Evolutionary conservation across 2,888 invertebrate species (phyloP).

Genomic region (Dexiosoma caninum): DNA sequence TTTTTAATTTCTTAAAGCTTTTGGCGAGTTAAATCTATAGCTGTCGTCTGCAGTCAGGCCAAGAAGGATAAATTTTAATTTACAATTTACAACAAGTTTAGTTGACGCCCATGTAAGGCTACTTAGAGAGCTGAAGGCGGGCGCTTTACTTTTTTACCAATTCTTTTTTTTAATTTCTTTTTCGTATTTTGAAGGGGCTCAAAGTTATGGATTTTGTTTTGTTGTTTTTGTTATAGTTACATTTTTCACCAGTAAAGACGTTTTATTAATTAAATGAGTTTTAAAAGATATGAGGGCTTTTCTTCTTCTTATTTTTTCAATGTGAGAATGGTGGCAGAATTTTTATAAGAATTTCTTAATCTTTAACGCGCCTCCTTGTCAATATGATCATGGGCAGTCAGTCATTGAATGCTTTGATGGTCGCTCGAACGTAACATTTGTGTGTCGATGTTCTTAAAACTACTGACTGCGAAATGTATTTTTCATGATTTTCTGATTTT

Average conservation of each 20-base stretch:
- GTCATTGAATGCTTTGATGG: no score
- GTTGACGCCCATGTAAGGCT: constrained; percentile 61
- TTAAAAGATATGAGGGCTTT: constrained; percentile 33
- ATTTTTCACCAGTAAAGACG: constrained; percentile 28
- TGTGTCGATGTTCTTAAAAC: neutral
- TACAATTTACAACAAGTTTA: constrained; percentile 61
- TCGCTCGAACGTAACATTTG: neutral
- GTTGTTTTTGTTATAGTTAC: neutral
- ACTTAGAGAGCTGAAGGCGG: constrained; percentile 56
- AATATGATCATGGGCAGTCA: constrained; percentile 44
- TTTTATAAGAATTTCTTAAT: neutral
- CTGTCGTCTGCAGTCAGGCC: neutral
- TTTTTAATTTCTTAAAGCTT: constrained; percentile 3
- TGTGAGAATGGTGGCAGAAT: constrained; percentile 10
- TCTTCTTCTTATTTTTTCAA: neutral
- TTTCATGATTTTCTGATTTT: neutral
- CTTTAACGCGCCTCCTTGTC: constrained; percentile 43
- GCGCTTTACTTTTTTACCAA: constrained; percentile 30
- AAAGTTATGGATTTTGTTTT: constrained; percentile 10
- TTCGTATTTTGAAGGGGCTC: constrained; percentile 22
- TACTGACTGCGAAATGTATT: constrained; percentile 28
- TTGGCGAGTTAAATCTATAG: constrained; percentile 21
- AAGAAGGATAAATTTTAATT: constrained; percentile 45
- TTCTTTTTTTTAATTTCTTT: neutral
- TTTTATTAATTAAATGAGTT: constrained; percentile 61